These are phyloP conservation scores for Coenobita brevimanus DNA, from an alignment of 1,140 invertebrate species.

Conservation along the genomic window DNA sequence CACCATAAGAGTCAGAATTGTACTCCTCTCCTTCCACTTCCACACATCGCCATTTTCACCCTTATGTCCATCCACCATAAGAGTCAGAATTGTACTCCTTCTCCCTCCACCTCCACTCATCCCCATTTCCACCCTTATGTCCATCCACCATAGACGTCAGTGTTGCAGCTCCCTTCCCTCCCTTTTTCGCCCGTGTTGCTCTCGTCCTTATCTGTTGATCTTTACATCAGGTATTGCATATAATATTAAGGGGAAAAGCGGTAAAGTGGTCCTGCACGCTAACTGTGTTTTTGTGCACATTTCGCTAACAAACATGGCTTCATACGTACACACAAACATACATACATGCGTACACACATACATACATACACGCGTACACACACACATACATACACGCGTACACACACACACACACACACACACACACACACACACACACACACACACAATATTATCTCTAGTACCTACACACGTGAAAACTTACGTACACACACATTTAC, in stretches of 20 bases:
- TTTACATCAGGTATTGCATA: constrained; percentile 39
- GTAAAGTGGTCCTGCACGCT: neutral
- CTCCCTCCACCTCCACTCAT: neutral
- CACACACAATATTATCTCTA: neutral
- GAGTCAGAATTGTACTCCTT: too few relatives aligned
- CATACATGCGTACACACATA: neutral
- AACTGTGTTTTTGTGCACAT: neutral
- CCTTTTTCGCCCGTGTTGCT: neutral
- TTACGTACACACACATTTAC: too few relatives aligned
- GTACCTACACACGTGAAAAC: too few relatives aligned
- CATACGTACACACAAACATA: too few relatives aligned
- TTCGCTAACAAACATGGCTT: too few relatives aligned
- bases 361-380: neutral
- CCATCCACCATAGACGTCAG: too few relatives aligned
- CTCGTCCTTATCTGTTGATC: constrained; percentile 10
- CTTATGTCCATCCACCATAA: neutral
- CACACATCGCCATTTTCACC: neutral
- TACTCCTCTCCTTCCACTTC: neutral
- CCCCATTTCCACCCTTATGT: neutral
- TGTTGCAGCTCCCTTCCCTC: too few relatives aligned
- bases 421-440: constrained; percentile 6
- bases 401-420: constrained; percentile 1
- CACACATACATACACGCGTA: neutral
- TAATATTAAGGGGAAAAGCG: constrained; percentile 21
- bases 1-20: too few relatives aligned